A percentile compares a stretch with the other conserved stretches of the same genome.
Conservation (phyloP, 2,888 invertebrate species). For the Synanthedon vespiformis region DNA sequence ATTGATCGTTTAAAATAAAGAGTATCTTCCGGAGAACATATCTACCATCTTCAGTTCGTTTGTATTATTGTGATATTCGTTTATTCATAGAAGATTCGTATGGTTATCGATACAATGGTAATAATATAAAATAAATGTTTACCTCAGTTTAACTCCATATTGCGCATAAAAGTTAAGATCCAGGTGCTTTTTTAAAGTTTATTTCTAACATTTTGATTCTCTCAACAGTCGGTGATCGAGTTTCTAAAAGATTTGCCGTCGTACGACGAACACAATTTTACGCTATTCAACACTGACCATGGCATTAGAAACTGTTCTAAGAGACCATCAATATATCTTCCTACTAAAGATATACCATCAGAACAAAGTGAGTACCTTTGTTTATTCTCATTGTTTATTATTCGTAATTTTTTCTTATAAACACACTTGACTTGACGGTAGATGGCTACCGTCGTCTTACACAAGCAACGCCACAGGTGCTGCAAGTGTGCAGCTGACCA, state of each 20-base stretch:
- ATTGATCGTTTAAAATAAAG: too few species aligned
- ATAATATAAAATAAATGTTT: slow-evolving; percentile 9
- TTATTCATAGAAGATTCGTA: too few species aligned
- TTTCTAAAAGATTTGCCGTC: slow-evolving; percentile 93
- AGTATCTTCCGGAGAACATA: too few species aligned
- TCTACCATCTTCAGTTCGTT: too few species aligned
- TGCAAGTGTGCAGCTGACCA: too few species aligned
- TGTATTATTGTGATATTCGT: too few species aligned
- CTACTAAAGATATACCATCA: slow-evolving; percentile 91
- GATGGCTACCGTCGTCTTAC: too few species aligned
- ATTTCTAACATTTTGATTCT: slow-evolving; percentile 6
- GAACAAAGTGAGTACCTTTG: slow-evolving; percentile 81
- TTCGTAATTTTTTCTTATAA: too few species aligned
- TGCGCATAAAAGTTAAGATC: slow-evolving; percentile 24
- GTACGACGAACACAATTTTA: slow-evolving; percentile 91
- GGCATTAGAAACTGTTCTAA: slow-evolving; percentile 85
- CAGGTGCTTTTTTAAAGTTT: slow-evolving; percentile 11
- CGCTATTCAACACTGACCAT: slow-evolving; percentile 88
- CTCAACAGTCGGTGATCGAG: slow-evolving; percentile 84
- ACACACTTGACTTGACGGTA: too few species aligned
- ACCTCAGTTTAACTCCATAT: slow-evolving; percentile 2
- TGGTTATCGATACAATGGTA: slow-evolving; percentile 38
- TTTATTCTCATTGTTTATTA: too few species aligned
- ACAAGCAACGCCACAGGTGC: too few species aligned
- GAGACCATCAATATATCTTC: slow-evolving; percentile 90